Percentiles rank a stretch among this genome's conserved stretches.
phyloP scores from a whole-genome alignment of 2,113 vertebrate species.

The Zapus hudsonius region DNA sequence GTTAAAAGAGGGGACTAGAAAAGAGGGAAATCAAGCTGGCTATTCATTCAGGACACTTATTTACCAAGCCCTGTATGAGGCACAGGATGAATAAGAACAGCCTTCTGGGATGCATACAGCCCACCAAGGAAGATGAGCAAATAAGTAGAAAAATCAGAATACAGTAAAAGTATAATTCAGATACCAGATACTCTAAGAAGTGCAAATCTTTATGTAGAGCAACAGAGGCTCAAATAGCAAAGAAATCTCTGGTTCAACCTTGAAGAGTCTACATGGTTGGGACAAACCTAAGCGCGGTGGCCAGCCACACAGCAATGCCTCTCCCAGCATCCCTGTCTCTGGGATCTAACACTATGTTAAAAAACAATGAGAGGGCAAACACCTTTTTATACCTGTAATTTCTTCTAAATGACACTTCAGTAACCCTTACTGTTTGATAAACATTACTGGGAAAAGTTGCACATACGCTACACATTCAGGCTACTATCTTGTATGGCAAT shows the following conservation, averaged over 20 bases:
- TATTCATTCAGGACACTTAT: not conserved
- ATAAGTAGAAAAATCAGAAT: not conserved
- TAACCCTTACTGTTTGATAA: not conserved
- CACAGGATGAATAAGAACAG: not conserved
- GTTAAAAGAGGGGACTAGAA: not conserved
- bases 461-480: not conserved
- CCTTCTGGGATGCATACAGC: not conserved
- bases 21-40: not conserved
- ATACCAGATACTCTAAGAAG: not conserved
- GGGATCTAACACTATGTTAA: not conserved
- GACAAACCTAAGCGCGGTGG: rapidly evolving
- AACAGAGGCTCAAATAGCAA: not conserved
- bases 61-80: not conserved
- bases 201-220: not conserved
- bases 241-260: not conserved
- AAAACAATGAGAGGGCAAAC: not conserved
- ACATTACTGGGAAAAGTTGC: not conserved
- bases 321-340: not conserved
- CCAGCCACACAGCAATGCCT: not conserved
- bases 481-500: not conserved
- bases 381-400: not conserved
- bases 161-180: not conserved
- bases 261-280: not conserved
- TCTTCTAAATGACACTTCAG: not conserved
- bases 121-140: not conserved